Evolutionary conservation across 1,140 invertebrate species (phyloP).

Genomic region (Adelges cooleyi): DNA sequence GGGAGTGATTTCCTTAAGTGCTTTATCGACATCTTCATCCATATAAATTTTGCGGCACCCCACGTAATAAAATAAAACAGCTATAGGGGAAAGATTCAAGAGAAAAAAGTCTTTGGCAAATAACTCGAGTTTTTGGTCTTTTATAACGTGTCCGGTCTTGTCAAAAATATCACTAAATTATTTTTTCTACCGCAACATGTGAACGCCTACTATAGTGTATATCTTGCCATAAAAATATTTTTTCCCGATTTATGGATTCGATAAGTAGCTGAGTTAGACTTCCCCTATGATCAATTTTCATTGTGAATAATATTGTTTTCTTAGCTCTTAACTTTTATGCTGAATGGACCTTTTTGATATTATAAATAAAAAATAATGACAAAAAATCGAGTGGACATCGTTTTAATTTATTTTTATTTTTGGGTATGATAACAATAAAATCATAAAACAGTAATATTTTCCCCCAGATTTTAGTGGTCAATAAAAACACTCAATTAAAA

Average conservation of each 20-base stretch:
- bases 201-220: constrained; percentile 5
- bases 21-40: constrained; percentile 28
- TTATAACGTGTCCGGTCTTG: constrained; percentile 24
- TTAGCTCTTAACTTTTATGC: constrained; percentile 17
- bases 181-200: constrained; percentile 7
- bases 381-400: background rate
- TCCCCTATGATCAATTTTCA: background rate
- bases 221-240: constrained; percentile 15
- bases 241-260: constrained; percentile 11
- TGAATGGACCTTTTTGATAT: constrained; percentile 15
- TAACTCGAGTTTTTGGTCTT: constrained; percentile 11
- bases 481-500: constrained; percentile 27
- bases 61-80: constrained; percentile 22
- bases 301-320: constrained; percentile 19
- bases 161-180: constrained; percentile 26
- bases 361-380: constrained; percentile 3
- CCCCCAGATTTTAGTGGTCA: constrained; percentile 6
- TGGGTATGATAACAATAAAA: constrained; percentile 11
- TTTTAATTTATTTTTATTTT: constrained; percentile 1
- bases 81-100: background rate
- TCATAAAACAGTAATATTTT: constrained; percentile 21
- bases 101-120: constrained; percentile 1
- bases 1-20: constrained; percentile 27
- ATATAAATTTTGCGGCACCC: constrained; percentile 20
- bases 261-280: constrained; percentile 19